These are phyloP conservation scores for Morelia viridis DNA, from an alignment of 2,797 vertebrate genomes.

Conservation along the genomic window DNA sequence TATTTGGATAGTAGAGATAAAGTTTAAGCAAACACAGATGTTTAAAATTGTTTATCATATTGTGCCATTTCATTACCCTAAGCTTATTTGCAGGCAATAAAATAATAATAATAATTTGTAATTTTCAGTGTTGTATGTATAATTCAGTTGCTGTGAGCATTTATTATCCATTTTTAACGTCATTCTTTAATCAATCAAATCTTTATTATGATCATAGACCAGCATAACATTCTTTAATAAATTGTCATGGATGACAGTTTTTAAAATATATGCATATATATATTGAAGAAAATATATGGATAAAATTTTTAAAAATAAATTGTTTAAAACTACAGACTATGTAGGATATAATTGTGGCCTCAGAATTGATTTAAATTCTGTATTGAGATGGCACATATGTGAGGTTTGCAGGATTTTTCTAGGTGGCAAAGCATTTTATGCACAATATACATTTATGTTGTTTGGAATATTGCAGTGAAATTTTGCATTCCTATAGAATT, in stretches of 20 bases:
- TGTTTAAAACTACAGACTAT: neutral
- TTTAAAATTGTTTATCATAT: neutral
- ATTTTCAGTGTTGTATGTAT: neutral
- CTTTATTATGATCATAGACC: neutral
- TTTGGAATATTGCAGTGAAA: too few species aligned
- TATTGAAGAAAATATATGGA: neutral
- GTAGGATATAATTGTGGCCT: too few species aligned
- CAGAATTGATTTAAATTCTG: neutral
- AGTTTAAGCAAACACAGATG: neutral
- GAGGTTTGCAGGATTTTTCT: neutral
- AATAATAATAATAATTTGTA: neutral
- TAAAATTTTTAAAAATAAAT: neutral
- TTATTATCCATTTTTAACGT: neutral
- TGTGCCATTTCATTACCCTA: neutral
- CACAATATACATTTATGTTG: neutral
- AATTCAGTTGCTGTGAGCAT: neutral
- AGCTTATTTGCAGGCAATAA: neutral
- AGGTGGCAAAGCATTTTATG: neutral
- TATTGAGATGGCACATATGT: neutral
- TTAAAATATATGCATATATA: neutral
- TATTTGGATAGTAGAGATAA: neutral
- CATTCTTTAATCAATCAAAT: neutral
- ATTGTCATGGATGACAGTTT: neutral
- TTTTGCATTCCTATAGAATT: too few species aligned
- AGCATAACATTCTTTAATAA: neutral